Evolutionary conservation across 2,797 vertebrate species (phyloP), one percentile per base, ranked within the genome.

Genomic region (Labeo calbasu): DNA sequence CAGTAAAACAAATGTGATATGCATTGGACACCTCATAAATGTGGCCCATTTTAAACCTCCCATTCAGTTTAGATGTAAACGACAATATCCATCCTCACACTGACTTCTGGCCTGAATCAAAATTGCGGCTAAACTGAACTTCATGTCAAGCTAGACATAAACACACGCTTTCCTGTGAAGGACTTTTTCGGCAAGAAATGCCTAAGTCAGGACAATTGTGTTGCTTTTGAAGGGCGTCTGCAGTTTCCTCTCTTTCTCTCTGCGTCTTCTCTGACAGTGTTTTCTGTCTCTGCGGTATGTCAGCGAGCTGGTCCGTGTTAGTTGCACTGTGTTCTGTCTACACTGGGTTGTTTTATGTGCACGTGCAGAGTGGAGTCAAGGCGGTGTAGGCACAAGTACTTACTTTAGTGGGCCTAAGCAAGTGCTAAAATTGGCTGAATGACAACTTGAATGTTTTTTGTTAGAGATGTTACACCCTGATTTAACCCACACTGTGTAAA

Each of bases 91-190:
- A 19, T 55, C 15, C 32, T 83, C 36, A 13, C 36, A 19, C 48
- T 17, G 48, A 75, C 77, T 79, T 80, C 83, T 57, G 71, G 55
- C 63, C 79, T 71, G 51, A 77, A 75, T 75, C 55, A 69, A 57
- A 84, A 28, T 36, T 86, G 70, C 48, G 70, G 65, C 83, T 72
- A 46, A 57, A 76, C 51, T 15, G 53, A 50, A 59, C 59, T 50
- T 70, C 65, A 68, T 68, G 79, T 86, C 57, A 80, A 57, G 71
- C 32, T 65, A 82, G 85, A 86, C 78, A 73, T 79, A 89, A 86
- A 86, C 85, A 77, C 80, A 63, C 75, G 50, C 69, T 65, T 21
- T 84, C 79, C 68, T 51, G 43, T 68, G 7, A 55, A 55, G 25
- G 21, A n/a, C 10, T 7, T 57, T 61, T 78, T 81, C 84, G 76